Percentiles rank a stretch among this genome's conserved stretches.
phyloP scores from a whole-genome alignment of 2,113 vertebrate species.

The Connochaetes taurinus region DNA sequence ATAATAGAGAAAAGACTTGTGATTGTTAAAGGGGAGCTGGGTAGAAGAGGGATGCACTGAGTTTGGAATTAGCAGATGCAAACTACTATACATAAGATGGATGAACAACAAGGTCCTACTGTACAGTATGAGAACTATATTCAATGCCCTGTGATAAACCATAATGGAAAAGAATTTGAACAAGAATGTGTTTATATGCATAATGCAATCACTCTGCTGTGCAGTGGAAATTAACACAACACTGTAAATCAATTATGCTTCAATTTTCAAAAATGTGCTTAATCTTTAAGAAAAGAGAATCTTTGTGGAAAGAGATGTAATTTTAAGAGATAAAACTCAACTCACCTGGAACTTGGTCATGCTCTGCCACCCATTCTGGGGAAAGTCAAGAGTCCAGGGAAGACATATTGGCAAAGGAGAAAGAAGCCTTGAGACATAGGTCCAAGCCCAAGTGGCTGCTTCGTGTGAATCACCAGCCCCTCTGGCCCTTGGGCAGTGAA shows the following conservation, averaged over 20 bases:
- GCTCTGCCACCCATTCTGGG: not conserved
- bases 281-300: not conserved
- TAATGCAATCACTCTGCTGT: not conserved
- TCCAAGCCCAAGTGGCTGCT: not conserved
- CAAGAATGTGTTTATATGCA: not conserved
- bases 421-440: not conserved
- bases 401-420: not conserved
- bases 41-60: not conserved
- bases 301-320: not conserved
- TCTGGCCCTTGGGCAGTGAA: not conserved
- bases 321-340: not conserved
- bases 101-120: not conserved
- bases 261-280: not conserved
- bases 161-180: not conserved
- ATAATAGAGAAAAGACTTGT: not conserved
- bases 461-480: not conserved
- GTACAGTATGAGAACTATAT: not conserved
- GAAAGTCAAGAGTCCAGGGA: not conserved
- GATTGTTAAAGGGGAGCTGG: not conserved
- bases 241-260: not conserved
- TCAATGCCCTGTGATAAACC: not conserved
- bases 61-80: not conserved
- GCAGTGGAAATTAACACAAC: not conserved
- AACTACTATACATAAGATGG: not conserved
- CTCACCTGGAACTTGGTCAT: conserved; percentile 13